Conservation (phyloP, 2,888 invertebrate species). For the Xestia rhomboidea region DNA sequence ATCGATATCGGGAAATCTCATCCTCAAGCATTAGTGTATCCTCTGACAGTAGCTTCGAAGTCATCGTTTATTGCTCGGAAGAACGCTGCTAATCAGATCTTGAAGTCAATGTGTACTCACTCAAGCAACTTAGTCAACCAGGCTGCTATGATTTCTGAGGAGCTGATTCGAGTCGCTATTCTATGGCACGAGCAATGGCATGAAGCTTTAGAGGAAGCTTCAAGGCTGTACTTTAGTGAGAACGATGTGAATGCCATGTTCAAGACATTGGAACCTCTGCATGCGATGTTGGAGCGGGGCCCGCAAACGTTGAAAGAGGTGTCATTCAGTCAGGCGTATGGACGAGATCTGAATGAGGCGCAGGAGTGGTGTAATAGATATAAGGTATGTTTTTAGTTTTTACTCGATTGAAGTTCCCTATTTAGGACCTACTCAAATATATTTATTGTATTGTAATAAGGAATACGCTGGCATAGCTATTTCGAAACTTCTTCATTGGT, state of each 20-base stretch:
- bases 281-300: constrained; percentile 97
- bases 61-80: constrained; percentile 96
- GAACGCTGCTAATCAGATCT: constrained; percentile 97
- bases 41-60: constrained; percentile 99
- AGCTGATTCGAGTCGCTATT: constrained; percentile 99
- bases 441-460: too few species aligned
- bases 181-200: constrained; percentile 99
- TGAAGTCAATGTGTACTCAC: constrained; percentile 98
- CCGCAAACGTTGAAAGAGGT: constrained; percentile 99
- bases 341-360: constrained; percentile 97
- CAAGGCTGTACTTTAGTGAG: constrained; percentile 98
- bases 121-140: constrained; percentile 97
- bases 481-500: too few species aligned
- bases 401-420: background rate
- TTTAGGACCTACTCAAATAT: background rate
- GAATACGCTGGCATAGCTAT: too few species aligned
- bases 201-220: constrained; percentile 98
- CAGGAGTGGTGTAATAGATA: constrained; percentile 98
- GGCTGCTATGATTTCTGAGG: constrained; percentile 98
- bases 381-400: constrained; percentile 86
- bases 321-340: constrained; percentile 99
- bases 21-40: constrained; percentile 99
- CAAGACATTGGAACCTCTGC: constrained; percentile 97
- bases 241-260: constrained; percentile 99
- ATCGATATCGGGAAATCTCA: constrained; percentile 99